Evolutionary conservation across 2,888 invertebrate species (phyloP).

Genomic region (Erebia epiphron): DNA sequence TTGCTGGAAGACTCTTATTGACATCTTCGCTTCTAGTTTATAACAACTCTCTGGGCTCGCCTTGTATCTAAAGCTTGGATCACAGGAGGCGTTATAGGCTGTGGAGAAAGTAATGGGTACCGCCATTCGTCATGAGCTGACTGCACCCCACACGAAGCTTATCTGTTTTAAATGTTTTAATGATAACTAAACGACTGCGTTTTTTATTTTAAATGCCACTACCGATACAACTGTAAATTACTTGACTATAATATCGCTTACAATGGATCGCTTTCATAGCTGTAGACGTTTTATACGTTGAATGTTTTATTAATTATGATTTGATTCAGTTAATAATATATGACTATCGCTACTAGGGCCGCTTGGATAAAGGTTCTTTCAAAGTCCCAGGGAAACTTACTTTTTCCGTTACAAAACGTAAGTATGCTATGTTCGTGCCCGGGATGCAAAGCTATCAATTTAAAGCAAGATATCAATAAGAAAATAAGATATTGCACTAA

Average conservation of each 20-base stretch:
- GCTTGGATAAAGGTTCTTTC: too few relatives aligned
- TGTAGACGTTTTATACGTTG: neutral
- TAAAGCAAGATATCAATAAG: too few relatives aligned
- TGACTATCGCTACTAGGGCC: too few relatives aligned
- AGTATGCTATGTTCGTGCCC: too few relatives aligned
- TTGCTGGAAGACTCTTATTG: too few relatives aligned
- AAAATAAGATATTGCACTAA: too few relatives aligned
- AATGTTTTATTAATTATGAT: neutral
- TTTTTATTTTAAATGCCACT: conserved; percentile 23
- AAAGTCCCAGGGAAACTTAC: too few relatives aligned
- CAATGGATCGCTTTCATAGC: conserved; percentile 3
- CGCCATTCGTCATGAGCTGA: conserved; percentile 64
- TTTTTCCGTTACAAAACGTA: too few relatives aligned
- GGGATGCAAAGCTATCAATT: too few relatives aligned
- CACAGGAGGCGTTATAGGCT: conserved; percentile 64
- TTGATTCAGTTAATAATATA: neutral
- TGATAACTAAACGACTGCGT: conserved; percentile 45
- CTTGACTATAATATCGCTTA: conserved; percentile 19
- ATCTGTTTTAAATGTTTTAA: conserved; percentile 50
- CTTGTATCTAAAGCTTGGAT: conserved; percentile 63
- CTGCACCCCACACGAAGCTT: conserved; percentile 67
- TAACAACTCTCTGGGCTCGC: too few relatives aligned
- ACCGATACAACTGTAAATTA: conserved; percentile 23
- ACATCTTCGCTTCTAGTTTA: too few relatives aligned
- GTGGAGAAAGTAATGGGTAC: conserved; percentile 66